These are phyloP conservation scores for Sinosuthora webbiana DNA, from an alignment of 2,113 vertebrate genomes.

Conservation along the genomic window DNA sequence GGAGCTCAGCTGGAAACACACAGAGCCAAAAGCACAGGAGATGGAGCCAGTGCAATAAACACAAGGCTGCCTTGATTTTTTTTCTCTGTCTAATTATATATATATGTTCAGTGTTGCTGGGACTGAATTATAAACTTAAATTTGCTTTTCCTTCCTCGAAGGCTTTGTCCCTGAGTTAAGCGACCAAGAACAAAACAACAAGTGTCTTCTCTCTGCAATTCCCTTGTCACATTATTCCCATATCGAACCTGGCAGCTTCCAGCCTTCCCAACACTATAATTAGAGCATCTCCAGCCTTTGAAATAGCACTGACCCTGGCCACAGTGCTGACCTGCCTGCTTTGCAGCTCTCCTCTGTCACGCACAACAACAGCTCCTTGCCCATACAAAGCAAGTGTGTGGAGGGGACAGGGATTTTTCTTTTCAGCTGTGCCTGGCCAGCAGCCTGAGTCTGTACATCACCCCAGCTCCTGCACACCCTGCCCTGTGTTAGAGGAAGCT, in stretches of 20 bases:
- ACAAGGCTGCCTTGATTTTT: not conserved
- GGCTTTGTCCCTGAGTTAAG: not conserved
- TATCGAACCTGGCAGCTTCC: not conserved
- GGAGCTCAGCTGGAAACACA: conserved; percentile 18
- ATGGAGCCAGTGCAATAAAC: conserved; percentile 17
- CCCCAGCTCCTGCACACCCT: not conserved
- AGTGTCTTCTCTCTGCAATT: not conserved
- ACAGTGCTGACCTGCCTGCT: not conserved
- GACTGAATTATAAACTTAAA: not conserved
- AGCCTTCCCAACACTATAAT: conserved; percentile 30
- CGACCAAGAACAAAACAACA: not conserved
- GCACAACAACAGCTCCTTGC: not conserved
- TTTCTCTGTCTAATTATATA: not conserved
- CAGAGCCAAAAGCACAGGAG: not conserved
- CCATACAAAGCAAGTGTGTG: not conserved
- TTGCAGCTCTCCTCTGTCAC: not conserved
- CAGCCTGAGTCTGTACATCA: not conserved
- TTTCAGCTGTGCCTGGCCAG: not conserved
- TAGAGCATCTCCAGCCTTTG: conserved; percentile 6
- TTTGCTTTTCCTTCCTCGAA: not conserved
- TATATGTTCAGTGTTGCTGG: not conserved
- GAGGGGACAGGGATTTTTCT: not conserved
- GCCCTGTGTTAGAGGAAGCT: not conserved
- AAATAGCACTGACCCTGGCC: not conserved
- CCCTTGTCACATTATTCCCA: not conserved